Evolutionary conservation across 2,113 vertebrate genomes (phyloP).

Genomic region (Rattus norvegicus): GRCr8 NC_086024.1:79401001-79401500

Average conservation of each 20-base stretch:
- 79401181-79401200: background rate
- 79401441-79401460: background rate
- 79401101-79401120: background rate
- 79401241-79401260: background rate
- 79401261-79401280: background rate
- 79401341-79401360: background rate
- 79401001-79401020: background rate
- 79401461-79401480: background rate
- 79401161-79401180: background rate
- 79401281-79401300: background rate
- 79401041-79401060: background rate
- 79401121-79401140: background rate
- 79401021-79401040: background rate
- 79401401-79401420: constrained; percentile 19
- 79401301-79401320: background rate
- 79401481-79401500: background rate
- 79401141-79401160: background rate
- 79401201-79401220: background rate
- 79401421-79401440: constrained; percentile 20
- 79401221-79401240: background rate
- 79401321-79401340: no score
- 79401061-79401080: background rate
- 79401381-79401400: background rate
- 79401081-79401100: background rate
- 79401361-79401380: background rate